Conservation (phyloP, 2,113 vertebrate genomes). For the Hucho hucho region DNA sequence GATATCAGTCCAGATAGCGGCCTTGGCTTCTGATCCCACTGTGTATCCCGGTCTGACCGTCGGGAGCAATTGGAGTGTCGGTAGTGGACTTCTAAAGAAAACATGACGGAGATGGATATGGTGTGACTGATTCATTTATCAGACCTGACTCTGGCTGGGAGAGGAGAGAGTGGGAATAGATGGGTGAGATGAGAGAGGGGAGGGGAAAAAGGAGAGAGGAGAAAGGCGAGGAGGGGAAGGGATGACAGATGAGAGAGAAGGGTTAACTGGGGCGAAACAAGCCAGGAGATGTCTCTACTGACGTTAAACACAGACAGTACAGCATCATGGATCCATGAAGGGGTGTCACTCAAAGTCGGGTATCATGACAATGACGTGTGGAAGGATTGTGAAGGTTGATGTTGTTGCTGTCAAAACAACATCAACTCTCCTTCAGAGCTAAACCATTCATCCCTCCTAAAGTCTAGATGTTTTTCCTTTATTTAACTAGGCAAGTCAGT, state of each 20-base stretch:
- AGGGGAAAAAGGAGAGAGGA: background rate
- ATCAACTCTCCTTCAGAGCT: background rate
- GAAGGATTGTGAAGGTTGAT: background rate
- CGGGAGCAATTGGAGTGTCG: background rate
- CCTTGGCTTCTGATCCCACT: slow-evolving; percentile 25
- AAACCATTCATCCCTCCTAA: background rate
- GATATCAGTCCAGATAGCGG: slow-evolving; percentile 23
- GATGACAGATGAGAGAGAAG: background rate
- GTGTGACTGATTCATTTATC: slow-evolving; percentile 34
- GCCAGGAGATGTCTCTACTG: slow-evolving; percentile 4
- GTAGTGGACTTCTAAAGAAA: slow-evolving; percentile 8
- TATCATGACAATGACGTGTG: background rate
- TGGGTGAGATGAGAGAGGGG: background rate
- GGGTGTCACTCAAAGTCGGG: background rate
- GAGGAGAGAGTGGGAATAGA: background rate
- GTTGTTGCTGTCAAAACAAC: background rate
- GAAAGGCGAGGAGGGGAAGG: background rate
- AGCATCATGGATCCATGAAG: background rate
- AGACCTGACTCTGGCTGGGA: slow-evolving; percentile 17
- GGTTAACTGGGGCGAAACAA: slow-evolving; percentile 16
- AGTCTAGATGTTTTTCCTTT: background rate
- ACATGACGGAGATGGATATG: slow-evolving; percentile 31
- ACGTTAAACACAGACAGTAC: background rate
- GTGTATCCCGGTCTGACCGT: slow-evolving; percentile 11
- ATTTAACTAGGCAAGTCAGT: too few species aligned